A percentile compares a stretch with the other conserved stretches of the same genome.
phyloP scores from a whole-genome alignment of 2,797 vertebrate genomes.

The Merluccius polli region DNA sequence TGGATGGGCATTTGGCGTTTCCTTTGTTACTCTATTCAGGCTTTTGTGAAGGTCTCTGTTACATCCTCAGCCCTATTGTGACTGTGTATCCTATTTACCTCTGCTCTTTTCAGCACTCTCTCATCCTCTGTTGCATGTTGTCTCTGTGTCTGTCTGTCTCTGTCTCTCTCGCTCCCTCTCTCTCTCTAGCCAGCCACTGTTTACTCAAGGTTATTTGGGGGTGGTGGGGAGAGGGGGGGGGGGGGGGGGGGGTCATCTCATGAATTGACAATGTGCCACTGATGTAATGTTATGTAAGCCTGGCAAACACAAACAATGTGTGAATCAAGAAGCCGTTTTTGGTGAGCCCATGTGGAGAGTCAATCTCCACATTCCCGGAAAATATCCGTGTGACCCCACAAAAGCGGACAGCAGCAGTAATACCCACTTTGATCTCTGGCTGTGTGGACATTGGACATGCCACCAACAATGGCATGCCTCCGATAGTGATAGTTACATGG shows the following conservation, averaged over 20 bases:
- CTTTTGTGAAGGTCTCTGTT: background rate
- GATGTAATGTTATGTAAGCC: slow-evolving; percentile 34
- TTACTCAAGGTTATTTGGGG: slow-evolving; percentile 28
- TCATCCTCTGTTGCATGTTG: too few relatives aligned
- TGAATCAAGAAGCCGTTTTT: slow-evolving; percentile 9
- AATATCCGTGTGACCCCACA: background rate
- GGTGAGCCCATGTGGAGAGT: background rate
- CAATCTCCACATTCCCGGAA: background rate
- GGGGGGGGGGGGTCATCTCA: slow-evolving; percentile 26
- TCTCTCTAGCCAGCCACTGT: background rate
- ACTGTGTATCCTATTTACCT: too few relatives aligned
- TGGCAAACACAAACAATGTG: slow-evolving; percentile 16
- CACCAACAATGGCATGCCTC: background rate
- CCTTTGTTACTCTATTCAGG: background rate
- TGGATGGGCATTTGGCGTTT: background rate
- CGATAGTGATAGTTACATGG: slow-evolving; percentile 26
- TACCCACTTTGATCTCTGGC: slow-evolving; percentile 19
- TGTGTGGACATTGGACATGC: background rate
- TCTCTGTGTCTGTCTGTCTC: background rate
- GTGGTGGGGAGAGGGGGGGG: slow-evolving; percentile 1
- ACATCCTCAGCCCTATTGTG: too few relatives aligned
- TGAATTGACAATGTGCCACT: slow-evolving; percentile 32
- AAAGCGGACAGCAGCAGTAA: background rate
- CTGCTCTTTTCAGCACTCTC: too few relatives aligned
- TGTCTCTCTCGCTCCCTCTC: background rate